Percentiles rank a stretch among this genome's conserved stretches.
Conservation (phyloP, 2,888 invertebrate species). For the Adelognathus sp. region DNA sequence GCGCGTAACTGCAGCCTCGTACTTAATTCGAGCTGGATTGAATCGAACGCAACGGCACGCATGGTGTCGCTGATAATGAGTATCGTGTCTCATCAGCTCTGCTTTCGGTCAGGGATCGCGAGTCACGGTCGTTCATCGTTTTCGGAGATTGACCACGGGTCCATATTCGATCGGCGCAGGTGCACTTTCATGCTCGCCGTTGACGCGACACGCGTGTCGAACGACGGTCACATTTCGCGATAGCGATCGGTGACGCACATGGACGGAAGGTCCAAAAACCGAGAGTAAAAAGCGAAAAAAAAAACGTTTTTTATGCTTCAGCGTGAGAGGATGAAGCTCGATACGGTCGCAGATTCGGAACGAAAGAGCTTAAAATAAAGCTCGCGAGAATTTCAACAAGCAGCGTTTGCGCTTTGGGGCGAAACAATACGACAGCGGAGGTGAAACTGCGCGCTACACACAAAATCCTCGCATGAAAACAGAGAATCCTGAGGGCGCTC, state of each 20-base stretch:
- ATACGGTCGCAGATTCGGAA: not conserved
- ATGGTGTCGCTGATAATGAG: constrained; percentile 33
- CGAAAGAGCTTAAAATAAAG: not conserved
- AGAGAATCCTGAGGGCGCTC: not conserved
- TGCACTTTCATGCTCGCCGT: constrained; percentile 3
- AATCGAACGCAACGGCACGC: constrained; percentile 4
- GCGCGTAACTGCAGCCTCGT: not conserved
- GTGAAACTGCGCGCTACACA: constrained; percentile 4
- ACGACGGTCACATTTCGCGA: not conserved
- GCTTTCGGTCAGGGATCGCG: not conserved
- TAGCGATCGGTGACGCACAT: constrained; percentile 8
- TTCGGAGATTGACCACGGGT: constrained; percentile 7
- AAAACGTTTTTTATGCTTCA: not conserved
- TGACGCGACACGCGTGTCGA: constrained; percentile 26
- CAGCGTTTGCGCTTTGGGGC: not conserved
- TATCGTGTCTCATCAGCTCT: constrained; percentile 40
- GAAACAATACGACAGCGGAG: not conserved
- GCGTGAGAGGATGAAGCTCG: not conserved
- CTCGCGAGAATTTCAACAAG: not conserved
- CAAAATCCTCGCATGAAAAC: constrained; percentile 26
- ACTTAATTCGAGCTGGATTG: not conserved
- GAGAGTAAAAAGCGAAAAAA: not conserved
- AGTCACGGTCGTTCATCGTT: constrained; percentile 16
- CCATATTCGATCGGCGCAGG: not conserved
- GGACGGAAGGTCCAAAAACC: not conserved